Evolutionary conservation across 2,113 vertebrate genomes (phyloP), one percentile per base, ranked within the genome.

Genomic region (Excalfactoria chinensis): DNA sequence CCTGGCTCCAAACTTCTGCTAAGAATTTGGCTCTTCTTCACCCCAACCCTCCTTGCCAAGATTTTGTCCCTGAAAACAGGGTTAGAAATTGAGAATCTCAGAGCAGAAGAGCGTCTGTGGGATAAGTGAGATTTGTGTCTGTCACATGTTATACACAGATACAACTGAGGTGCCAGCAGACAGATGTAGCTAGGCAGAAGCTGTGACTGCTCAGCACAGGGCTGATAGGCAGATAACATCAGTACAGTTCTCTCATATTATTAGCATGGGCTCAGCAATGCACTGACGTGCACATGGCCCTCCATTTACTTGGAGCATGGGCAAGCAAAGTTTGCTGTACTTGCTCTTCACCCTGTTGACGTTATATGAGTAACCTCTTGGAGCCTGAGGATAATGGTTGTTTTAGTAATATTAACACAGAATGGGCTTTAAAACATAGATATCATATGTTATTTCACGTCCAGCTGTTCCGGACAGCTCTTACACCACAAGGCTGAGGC

Each of bases 1-100:
- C 75, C 78, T 89, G 87, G 85, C 89, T 95, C 93, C 72, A 34
- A 34, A 83, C 68, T 89, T 96, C 76, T 84, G 73, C 35, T 74
- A 46, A 67, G 80, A 88, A 85, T 90, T 94, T 93, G 87, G 84
- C 80, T 88, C 34, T 93, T 88, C 35, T 48, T 86, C 9, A 14
- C 89, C 34, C 43, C 72, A 5, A 1, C 26, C 75, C 67, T 34
- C 32, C 7, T 30, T 0, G 9, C 79, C 88, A 91, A 78, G 15
- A 70, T 94, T 94, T 93, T 3, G 0, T 77, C 84, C 78, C 58
- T 85, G 72, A 62, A 89, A 87, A 56, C 32, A 56, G 72, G 62
- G 41, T 77, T 88, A 58, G 92, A 75, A 84, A 32, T 26, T 6
- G 28, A 76, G 58, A 37, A 17, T 67, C 49, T 64, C 51, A 11